A percentile compares a stretch with the other conserved stretches of the same genome.
phyloP scores from a whole-genome alignment of 2,888 invertebrate species.

The Oxystoma pomonae region DNA sequence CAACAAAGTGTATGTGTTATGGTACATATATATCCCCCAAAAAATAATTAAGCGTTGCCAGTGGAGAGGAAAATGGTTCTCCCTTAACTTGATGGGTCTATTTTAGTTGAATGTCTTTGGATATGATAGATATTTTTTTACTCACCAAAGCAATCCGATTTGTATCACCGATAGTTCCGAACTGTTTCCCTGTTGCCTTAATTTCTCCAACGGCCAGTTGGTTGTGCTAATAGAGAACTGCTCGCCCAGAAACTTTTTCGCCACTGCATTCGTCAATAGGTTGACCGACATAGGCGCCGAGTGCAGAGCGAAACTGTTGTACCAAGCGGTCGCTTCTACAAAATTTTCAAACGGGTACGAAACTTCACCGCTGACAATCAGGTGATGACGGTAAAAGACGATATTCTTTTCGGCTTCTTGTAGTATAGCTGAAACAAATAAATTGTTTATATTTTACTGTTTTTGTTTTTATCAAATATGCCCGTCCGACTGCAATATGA shows the following conservation, averaged over 20 bases:
- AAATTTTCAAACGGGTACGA: conserved; percentile 26
- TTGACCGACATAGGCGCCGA: conserved; percentile 53
- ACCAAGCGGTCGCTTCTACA: conserved; percentile 41
- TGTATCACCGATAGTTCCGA: conserved; percentile 34
- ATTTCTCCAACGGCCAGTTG: conserved; percentile 40
- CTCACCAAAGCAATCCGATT: conserved; percentile 40
- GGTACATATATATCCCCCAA: too few species aligned
- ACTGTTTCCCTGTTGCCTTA: conserved; percentile 19
- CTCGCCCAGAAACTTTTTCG: conserved; percentile 40
- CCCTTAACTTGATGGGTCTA: too few species aligned
- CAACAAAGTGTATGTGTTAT: too few species aligned
- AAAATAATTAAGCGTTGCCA: too few species aligned
- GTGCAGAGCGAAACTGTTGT: conserved; percentile 50
- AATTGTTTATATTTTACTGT: too few species aligned
- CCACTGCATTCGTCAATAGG: conserved; percentile 48
- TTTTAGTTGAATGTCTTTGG: too few species aligned
- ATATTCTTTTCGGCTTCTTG: conserved; percentile 44
- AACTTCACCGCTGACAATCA: conserved; percentile 51
- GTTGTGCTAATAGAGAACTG: conserved; percentile 39
- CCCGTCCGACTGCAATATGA: too few species aligned
- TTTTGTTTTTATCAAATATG: too few species aligned
- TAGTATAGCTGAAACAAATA: conserved; percentile 44
- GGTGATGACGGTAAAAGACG: conserved; percentile 46
- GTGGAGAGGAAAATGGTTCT: too few species aligned
- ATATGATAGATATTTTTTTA: too few species aligned